A percentile compares a stretch with the other conserved stretches of the same genome.
Conservation (phyloP, 2,888 invertebrate species). For the Agriopis aurantiaria region DNA sequence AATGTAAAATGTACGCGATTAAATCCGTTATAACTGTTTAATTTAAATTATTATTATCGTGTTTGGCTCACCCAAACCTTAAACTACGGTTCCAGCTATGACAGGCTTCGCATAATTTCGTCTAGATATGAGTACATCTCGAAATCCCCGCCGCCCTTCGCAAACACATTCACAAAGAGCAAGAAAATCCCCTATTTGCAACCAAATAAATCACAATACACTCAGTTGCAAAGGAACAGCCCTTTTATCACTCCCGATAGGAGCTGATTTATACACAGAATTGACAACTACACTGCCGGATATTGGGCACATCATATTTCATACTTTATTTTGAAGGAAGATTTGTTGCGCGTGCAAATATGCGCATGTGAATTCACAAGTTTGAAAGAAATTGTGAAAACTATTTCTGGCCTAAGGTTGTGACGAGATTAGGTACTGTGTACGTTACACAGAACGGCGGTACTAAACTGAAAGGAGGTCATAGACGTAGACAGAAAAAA, state of each 20-base stretch:
- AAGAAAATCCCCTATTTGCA: slow-evolving; percentile 31
- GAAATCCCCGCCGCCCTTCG: not conserved
- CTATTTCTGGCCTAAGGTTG: not conserved
- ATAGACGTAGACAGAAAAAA: no score
- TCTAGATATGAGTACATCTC: not conserved
- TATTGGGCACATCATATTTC: slow-evolving; percentile 62
- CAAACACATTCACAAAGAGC: slow-evolving; percentile 10
- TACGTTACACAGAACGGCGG: no score
- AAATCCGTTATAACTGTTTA: no score
- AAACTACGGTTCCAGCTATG: not conserved
- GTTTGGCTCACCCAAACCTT: no score
- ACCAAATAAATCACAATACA: slow-evolving; percentile 47
- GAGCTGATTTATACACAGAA: slow-evolving; percentile 57
- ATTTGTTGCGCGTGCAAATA: slow-evolving; percentile 35
- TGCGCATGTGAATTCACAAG: slow-evolving; percentile 20
- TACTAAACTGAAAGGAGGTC: no score
- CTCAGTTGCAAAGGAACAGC: slow-evolving; percentile 42
- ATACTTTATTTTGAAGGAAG: slow-evolving; percentile 54
- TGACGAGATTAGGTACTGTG: no score
- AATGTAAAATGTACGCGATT: no score
- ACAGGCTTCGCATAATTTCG: not conserved
- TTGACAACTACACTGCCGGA: slow-evolving; percentile 54
- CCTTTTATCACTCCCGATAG: slow-evolving; percentile 55
- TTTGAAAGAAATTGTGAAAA: not conserved
- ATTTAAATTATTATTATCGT: no score